phyloP scores from a whole-genome alignment of 2,113 vertebrate species.

The Sinocyclocheilus maitianheensis region DNA sequence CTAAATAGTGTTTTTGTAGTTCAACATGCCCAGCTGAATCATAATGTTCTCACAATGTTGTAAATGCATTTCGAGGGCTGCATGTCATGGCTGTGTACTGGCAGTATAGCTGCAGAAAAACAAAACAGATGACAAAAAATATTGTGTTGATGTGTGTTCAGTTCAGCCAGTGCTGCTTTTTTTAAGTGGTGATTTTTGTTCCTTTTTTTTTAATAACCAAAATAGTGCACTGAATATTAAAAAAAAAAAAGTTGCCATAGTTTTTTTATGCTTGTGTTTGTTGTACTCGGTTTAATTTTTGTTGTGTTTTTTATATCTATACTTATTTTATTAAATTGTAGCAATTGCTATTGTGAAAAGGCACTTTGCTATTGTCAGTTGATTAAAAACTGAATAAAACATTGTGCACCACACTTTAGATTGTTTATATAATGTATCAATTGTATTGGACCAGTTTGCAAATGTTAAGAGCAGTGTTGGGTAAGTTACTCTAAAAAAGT shows the following conservation, averaged over 20 bases:
- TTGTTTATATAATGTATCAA: constrained; percentile 52
- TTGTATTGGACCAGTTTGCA: constrained; percentile 1
- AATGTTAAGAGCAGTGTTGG: no score
- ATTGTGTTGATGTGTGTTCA: constrained; percentile 73
- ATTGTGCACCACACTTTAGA: constrained; percentile 59
- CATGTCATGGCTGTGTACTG: constrained; percentile 70
- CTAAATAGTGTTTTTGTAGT: constrained; percentile 62
- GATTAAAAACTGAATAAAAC: constrained; percentile 68
- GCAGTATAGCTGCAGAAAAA: constrained; percentile 66
- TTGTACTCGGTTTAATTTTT: constrained; percentile 64
- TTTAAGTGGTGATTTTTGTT: constrained; percentile 71
- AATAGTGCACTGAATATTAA: constrained; percentile 62
- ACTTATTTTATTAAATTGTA: constrained; percentile 65
- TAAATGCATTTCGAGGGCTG: constrained; percentile 70
- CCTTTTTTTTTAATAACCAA: constrained; percentile 52
- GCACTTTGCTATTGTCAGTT: constrained; percentile 73
- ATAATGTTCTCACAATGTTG: constrained; percentile 64
- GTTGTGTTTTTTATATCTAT: constrained; percentile 54
- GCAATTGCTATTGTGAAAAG: constrained; percentile 69
- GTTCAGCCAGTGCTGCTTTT: constrained; percentile 71
- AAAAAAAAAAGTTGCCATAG: constrained; percentile 53
- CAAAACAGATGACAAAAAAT: constrained; percentile 55
- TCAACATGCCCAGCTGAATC: constrained; percentile 62
- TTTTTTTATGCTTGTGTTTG: constrained; percentile 59
- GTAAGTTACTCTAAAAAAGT: no score